phyloP scores from a whole-genome alignment of 2,797 vertebrate species.

The Chaunax sp. region DNA sequence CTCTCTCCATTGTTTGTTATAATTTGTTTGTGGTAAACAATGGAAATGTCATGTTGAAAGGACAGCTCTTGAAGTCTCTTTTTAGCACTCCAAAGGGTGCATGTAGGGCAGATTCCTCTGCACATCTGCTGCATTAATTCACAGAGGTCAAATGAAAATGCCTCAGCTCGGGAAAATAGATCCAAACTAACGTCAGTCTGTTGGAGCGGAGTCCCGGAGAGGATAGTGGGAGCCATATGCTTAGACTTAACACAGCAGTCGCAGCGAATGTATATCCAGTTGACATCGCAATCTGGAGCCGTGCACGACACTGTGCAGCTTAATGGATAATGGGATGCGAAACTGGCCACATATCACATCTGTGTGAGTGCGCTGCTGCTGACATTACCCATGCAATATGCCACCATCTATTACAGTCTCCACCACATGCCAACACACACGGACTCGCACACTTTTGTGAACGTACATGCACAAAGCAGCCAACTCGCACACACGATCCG shows the following conservation, averaged over 20 bases:
- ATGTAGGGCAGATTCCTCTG: slow-evolving; percentile 5
- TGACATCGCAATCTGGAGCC: slow-evolving; percentile 64
- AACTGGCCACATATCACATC: slow-evolving; percentile 68
- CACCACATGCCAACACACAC: slow-evolving; percentile 11
- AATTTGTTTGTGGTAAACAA: no score
- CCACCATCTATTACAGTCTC: slow-evolving; percentile 62
- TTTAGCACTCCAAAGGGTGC: not conserved
- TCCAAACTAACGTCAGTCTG: slow-evolving; percentile 42
- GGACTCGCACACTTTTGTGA: not conserved
- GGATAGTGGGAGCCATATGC: slow-evolving; percentile 45
- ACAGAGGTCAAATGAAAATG: slow-evolving; percentile 51
- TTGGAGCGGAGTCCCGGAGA: not conserved
- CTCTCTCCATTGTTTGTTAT: no score
- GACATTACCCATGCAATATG: slow-evolving; percentile 47
- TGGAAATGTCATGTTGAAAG: no score
- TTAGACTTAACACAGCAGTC: slow-evolving; percentile 41
- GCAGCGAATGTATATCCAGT: slow-evolving; percentile 26
- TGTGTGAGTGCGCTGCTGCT: slow-evolving; percentile 49
- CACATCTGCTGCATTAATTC: slow-evolving; percentile 35
- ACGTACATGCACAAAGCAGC: not conserved
- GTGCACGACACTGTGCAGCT: slow-evolving; percentile 24
- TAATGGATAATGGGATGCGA: slow-evolving; percentile 63
- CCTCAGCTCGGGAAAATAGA: slow-evolving; percentile 32
- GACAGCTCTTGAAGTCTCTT: not conserved
- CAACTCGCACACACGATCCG: slow-evolving; percentile 1